Percentiles rank a stretch among this genome's conserved stretches.
Conservation (phyloP, 2,797 vertebrate genomes). For the Myotis pilosus region DNA sequence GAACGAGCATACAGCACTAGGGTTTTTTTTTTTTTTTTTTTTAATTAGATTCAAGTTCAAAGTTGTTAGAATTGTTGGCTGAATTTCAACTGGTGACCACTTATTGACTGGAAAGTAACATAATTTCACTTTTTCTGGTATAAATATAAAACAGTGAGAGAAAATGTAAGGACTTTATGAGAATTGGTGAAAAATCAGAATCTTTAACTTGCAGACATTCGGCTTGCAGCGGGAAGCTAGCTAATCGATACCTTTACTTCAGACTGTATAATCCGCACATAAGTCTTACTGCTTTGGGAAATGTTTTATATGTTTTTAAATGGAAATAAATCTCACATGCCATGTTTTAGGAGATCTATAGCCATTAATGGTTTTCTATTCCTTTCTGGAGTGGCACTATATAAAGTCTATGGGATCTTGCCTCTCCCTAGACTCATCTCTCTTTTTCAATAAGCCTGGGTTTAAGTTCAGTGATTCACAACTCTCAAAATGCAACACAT, state of each 20-base stretch:
- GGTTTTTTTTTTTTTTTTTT: conserved; percentile 36
- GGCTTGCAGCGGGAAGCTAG: neutral
- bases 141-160: conserved; percentile 15
- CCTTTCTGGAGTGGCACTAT: neutral
- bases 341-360: neutral
- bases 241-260: conserved; percentile 1
- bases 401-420: neutral
- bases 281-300: conserved; percentile 19
- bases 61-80: conserved; percentile 68
- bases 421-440: neutral
- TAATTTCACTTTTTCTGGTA: conserved; percentile 53
- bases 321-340: conserved; percentile 28
- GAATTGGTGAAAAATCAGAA: conserved; percentile 28
- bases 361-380: neutral
- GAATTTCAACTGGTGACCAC: conserved; percentile 72
- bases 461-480: conserved; percentile 41
- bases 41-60: neutral
- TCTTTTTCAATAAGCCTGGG: conserved; percentile 36
- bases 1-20: conserved; percentile 57
- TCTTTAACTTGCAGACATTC: conserved; percentile 6
- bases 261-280: conserved; percentile 19
- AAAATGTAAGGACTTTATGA: conserved; percentile 37
- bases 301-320: conserved; percentile 49
- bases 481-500: neutral
- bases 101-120: conserved; percentile 41